Evolutionary conservation across 2,888 invertebrate species (phyloP), one percentile per base, ranked within the genome.

Genomic region (Ametastegia equiseti): DNA sequence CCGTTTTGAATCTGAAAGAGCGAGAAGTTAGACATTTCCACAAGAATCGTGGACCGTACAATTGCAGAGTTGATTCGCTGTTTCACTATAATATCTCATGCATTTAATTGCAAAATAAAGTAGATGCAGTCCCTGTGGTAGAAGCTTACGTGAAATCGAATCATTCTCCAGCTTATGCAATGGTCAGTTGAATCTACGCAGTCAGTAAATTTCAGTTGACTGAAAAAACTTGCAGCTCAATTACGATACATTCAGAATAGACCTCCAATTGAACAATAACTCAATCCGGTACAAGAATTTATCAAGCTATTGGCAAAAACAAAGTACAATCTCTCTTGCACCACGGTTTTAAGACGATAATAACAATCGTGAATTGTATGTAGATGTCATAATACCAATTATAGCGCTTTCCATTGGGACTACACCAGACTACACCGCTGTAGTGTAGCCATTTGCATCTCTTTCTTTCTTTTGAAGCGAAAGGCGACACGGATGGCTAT

Each of bases 1-100:
- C 84, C 45, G 82, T 87, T 73, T 87, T 89, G 42, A 90, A 87
- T 81, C 90, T 90, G 82, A 77, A 77, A 77, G 9, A 39, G 73
- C 19, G 39, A 60, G 60, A 42, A 39, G 77, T 54, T 36, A 77
- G 36, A 39, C 57, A 54, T 57, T 54, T 54, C 19, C 77, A 33
- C 77, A 60, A 36, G 39, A 60, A 15, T 33, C 30, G 15, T 71
- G 27, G 71, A 27, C 27, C 27, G 33, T n/a, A 27, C 19, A 54
- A 36, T 57, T 23, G 36, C 86, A 86, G 2, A 69, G 80, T 65
- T 47, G 27, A 80, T 71, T 47, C 45, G 7, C 45, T 45, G 23
- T 71, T 71, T 42, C 71, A 45, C 23, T 30, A 33, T 36, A 75
- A 75, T 36, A 54, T 75, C 54, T 75, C 30, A 50, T 15, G 54